Evolutionary conservation across 2,797 vertebrate genomes (phyloP).

Genomic region (Rachycentron canadum): DNA sequence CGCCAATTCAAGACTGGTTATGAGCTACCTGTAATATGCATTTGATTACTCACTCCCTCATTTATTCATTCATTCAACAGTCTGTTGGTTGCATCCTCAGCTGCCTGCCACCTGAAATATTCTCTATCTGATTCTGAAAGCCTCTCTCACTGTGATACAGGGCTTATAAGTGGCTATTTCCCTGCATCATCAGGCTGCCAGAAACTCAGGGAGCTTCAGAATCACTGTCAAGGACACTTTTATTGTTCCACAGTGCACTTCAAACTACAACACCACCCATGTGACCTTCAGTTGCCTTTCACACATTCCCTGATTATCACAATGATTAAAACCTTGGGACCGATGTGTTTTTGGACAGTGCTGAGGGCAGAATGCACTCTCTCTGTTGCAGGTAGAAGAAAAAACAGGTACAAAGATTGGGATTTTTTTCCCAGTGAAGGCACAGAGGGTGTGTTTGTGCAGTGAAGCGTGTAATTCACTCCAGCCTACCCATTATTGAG

Average conservation of each 20-base stretch:
- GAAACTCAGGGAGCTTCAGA: conserved; percentile 29
- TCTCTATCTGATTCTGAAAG: conserved; percentile 38
- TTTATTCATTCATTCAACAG: conserved; percentile 26
- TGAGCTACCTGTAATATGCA: not conserved
- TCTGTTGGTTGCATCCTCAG: conserved; percentile 1
- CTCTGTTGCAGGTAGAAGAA: conserved; percentile 25
- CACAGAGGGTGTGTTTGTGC: conserved; percentile 52
- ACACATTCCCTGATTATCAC: conserved; percentile 28
- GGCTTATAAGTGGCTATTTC: conserved; percentile 45
- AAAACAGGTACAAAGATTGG: conserved; percentile 24
- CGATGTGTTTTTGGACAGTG: conserved; percentile 17
- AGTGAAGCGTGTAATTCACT: conserved; percentile 61
- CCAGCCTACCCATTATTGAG: conserved; percentile 52
- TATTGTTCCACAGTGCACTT: conserved; percentile 52
- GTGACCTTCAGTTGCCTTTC: conserved; percentile 42
- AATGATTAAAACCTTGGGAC: conserved; percentile 29
- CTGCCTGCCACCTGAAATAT: conserved; percentile 19
- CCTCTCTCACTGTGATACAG: conserved; percentile 22
- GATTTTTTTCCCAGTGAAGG: conserved; percentile 27
- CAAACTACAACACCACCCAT: not conserved
- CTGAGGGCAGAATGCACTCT: not conserved
- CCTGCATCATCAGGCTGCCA: conserved; percentile 51
- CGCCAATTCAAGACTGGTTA: conserved; percentile 26
- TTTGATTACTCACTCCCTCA: conserved; percentile 10
- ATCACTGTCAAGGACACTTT: conserved; percentile 56